Conservation (phyloP, 2,888 invertebrate species). For the Seira musarum region DNA sequence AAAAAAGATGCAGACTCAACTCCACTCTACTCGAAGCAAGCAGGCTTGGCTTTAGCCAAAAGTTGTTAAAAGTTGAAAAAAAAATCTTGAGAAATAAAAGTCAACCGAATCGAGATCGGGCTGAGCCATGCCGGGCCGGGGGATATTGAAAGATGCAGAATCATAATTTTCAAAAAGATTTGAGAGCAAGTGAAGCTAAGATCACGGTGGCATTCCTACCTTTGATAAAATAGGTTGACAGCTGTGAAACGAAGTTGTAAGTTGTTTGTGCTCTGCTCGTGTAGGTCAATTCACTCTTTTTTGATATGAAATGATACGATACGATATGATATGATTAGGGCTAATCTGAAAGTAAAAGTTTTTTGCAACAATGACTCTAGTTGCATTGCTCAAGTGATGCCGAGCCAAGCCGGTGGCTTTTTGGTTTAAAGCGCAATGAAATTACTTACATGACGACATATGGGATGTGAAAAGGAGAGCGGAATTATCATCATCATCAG, state of each 20-base stretch:
- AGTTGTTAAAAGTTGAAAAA: not conserved
- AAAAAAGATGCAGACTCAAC: slow-evolving; percentile 5
- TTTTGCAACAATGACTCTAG: slow-evolving; percentile 9
- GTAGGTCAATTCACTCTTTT: slow-evolving; percentile 37
- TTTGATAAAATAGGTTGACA: slow-evolving; percentile 23
- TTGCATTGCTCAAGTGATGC: too few relatives aligned
- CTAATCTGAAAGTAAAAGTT: slow-evolving; percentile 49
- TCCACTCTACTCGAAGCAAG: not conserved
- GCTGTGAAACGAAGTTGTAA: slow-evolving; percentile 41
- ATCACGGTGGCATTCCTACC: not conserved
- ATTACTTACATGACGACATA: not conserved
- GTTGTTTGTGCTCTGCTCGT: slow-evolving; percentile 30
- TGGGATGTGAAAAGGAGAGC: slow-evolving; percentile 1
- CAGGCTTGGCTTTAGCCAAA: slow-evolving; percentile 18
- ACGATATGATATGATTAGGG: not conserved
- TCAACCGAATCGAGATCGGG: too few relatives aligned
- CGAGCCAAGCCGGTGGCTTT: slow-evolving; percentile 11
- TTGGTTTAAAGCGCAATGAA: not conserved
- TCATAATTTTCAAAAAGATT: too few relatives aligned
- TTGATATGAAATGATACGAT: not conserved
- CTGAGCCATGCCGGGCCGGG: too few relatives aligned
- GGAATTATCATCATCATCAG: not conserved
- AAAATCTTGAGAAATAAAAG: too few relatives aligned
- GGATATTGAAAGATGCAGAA: too few relatives aligned
- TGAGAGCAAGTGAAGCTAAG: too few relatives aligned